phyloP scores from a whole-genome alignment of 37 sponge, comb jelly and placozoan species.

The Eunapius fragilis region DNA sequence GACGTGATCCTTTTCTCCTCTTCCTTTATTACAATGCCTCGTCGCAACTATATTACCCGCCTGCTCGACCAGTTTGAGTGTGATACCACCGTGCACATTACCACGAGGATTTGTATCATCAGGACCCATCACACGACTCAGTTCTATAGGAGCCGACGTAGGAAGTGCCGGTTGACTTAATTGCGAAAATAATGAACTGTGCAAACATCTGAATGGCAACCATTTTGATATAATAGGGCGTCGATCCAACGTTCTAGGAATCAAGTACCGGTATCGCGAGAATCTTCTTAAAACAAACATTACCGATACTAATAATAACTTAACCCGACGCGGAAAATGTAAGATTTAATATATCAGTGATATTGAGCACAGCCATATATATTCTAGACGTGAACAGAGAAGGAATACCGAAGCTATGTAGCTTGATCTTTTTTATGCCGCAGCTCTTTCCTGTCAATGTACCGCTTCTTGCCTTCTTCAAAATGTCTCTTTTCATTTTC shows the following conservation, averaged over 20 bases:
- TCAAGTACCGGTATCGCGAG: too few species aligned
- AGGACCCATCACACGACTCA: conserved; percentile 83
- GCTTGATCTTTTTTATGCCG: background rate
- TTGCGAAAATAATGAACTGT: background rate
- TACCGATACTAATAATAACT: too few species aligned
- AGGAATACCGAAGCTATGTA: background rate
- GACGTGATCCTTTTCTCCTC: background rate
- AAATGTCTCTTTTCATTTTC: conserved; percentile 18
- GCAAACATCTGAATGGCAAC: too few species aligned
- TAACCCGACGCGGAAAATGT: too few species aligned
- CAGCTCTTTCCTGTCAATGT: conserved; percentile 35
- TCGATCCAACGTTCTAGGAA: too few species aligned
- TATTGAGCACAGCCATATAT: too few species aligned
- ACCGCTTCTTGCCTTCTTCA: conserved; percentile 27
- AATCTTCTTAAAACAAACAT: too few species aligned
- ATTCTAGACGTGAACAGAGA: too few species aligned
- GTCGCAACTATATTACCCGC: conserved; percentile 74
- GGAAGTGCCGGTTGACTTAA: conserved; percentile 29
- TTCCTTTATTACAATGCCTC: conserved; percentile 66
- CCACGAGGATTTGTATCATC: conserved; percentile 86
- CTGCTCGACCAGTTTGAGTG: conserved; percentile 85
- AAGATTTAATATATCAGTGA: too few species aligned
- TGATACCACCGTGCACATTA: conserved; percentile 92
- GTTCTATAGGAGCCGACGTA: conserved; percentile 33
- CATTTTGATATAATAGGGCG: background rate